These are phyloP conservation scores for Synanthedon andrenaeformis DNA, from an alignment of 2,888 invertebrate species.

Conservation along the genomic window DNA sequence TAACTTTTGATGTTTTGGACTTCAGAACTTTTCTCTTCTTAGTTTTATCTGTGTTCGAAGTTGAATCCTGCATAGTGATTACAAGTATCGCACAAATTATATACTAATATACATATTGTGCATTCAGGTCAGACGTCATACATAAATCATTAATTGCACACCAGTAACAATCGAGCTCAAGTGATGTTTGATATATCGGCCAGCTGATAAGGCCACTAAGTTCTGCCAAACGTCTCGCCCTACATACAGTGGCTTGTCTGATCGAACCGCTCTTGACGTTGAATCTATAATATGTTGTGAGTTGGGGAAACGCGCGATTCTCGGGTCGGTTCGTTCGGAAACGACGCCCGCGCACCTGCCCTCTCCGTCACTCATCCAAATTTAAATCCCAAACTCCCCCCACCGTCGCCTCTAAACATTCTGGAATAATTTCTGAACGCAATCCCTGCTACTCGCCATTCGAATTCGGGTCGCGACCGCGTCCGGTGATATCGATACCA, in stretches of 20 bases:
- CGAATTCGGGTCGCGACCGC: constrained; percentile 70
- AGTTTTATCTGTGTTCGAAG: too few relatives aligned
- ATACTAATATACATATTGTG: constrained; percentile 11
- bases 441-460: constrained; percentile 66
- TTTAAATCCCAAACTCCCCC: constrained; percentile 69
- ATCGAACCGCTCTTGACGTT: not conserved
- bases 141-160: constrained; percentile 36
- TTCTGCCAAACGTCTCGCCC: constrained; percentile 4
- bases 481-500: constrained; percentile 54
- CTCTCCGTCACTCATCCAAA: constrained; percentile 71
- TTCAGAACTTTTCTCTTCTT: too few relatives aligned
- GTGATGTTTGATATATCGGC: constrained; percentile 28
- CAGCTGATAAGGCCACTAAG: constrained; percentile 37
- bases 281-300: not conserved
- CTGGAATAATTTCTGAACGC: constrained; percentile 66
- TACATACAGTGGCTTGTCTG: constrained; percentile 6
- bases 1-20: too few relatives aligned
- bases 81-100: not conserved
- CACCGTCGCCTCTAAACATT: constrained; percentile 57
- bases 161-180: constrained; percentile 30
- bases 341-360: constrained; percentile 69
- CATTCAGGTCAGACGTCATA: constrained; percentile 27
- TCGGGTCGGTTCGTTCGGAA: constrained; percentile 41
- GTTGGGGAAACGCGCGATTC: constrained; percentile 34
- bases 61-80: too few relatives aligned